Evolutionary conservation across 2,797 vertebrate species (phyloP).

Genomic region (Brotula barbata): DNA sequence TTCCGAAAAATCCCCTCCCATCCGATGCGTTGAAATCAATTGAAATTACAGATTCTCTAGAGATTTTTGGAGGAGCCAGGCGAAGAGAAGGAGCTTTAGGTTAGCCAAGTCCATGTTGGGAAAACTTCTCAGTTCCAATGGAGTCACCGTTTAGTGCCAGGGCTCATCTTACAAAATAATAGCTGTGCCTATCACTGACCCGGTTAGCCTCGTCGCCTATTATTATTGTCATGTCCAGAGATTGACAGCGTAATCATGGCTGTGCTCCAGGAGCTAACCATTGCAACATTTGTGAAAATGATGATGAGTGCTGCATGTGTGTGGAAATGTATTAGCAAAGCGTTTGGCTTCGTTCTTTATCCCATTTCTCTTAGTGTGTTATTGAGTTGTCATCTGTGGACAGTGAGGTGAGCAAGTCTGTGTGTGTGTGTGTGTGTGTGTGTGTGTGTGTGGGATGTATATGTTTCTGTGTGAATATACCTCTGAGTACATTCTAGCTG

Average conservation of each 20-base stretch:
- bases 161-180: constrained; percentile 76
- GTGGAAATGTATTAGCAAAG: constrained; percentile 1
- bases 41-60: constrained; percentile 30
- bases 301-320: constrained; percentile 20
- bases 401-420: constrained; percentile 17
- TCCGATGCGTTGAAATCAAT: constrained; percentile 27
- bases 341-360: constrained; percentile 19
- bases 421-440: constrained; percentile 2
- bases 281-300: constrained; percentile 24
- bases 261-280: constrained; percentile 17
- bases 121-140: constrained; percentile 49
- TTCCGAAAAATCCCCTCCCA: constrained; percentile 17
- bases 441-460: neutral
- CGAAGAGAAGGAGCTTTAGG: constrained; percentile 21
- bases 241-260: constrained; percentile 64
- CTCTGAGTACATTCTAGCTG: too few relatives aligned
- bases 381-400: constrained; percentile 13
- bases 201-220: constrained; percentile 56
- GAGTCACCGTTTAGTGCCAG: constrained; percentile 63
- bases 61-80: constrained; percentile 32
- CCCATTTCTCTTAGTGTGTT: constrained; percentile 10
- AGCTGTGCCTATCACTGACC: constrained; percentile 55
- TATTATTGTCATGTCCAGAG: constrained; percentile 64
- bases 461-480: too few relatives aligned
- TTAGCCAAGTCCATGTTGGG: constrained; percentile 48